Percentiles rank a stretch among this genome's conserved stretches.
These are phyloP conservation scores for Macrophya alboannulata DNA, from an alignment of 2,888 invertebrate genomes.

Conservation along the genomic window DNA sequence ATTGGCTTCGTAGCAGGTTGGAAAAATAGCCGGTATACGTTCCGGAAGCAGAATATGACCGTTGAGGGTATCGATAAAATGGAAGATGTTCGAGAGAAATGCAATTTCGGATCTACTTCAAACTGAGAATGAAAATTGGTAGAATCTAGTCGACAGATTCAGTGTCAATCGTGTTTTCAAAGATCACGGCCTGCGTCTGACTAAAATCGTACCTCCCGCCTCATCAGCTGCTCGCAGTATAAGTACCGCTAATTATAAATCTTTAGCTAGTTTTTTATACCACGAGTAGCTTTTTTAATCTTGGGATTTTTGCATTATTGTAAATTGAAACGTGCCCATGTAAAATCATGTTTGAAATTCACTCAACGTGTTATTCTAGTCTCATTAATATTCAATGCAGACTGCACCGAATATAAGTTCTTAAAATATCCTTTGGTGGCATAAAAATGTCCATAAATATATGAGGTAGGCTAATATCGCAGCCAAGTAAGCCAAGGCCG, in stretches of 20 bases:
- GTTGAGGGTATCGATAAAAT: not conserved
- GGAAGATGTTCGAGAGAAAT: not conserved
- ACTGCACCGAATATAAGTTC: constrained; percentile 15
- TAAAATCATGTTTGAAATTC: constrained; percentile 36
- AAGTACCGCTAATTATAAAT: not conserved
- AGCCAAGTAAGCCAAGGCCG: constrained; percentile 31
- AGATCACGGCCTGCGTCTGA: no score
- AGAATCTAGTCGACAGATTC: not conserved
- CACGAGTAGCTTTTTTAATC: not conserved
- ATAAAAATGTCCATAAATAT: not conserved
- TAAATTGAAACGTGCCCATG: constrained; percentile 42
- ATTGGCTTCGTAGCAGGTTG: not conserved
- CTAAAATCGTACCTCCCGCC: not conserved
- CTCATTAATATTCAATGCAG: constrained; percentile 42
- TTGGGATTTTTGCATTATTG: not conserved
- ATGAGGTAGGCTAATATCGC: not conserved
- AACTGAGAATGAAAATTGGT: constrained; percentile 5
- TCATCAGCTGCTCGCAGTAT: not conserved
- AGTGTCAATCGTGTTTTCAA: not conserved
- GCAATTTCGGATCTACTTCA: not conserved
- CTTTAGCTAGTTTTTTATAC: not conserved
- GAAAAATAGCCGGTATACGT: not conserved
- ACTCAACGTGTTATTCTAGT: constrained; percentile 23
- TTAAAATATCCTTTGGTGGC: not conserved
- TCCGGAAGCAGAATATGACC: not conserved